phyloP scores from a whole-genome alignment of 2,888 invertebrate genomes.

The Acleris laterana region DNA sequence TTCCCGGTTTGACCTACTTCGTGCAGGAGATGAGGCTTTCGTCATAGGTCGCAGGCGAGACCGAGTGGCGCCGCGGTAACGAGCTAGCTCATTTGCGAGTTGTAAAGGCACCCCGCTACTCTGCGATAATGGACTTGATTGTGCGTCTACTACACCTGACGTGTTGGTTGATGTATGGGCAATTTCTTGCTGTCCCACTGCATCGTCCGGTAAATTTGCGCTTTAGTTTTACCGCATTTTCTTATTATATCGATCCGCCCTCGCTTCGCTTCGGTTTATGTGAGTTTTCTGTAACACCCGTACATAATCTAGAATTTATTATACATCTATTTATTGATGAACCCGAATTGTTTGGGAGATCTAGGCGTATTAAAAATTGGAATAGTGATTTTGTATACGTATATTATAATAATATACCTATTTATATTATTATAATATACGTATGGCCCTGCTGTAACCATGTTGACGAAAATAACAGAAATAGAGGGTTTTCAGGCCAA shows the following conservation, averaged over 20 bases:
- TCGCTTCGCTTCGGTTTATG: no score
- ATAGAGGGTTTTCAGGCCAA: no score
- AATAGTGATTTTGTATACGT: no score
- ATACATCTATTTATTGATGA: no score
- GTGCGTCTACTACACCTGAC: slow-evolving; percentile 22
- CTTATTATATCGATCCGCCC: background rate
- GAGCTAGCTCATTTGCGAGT: slow-evolving; percentile 38
- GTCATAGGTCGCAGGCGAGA: slow-evolving; percentile 50
- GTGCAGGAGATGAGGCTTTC: slow-evolving; percentile 39
- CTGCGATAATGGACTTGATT: slow-evolving; percentile 23
- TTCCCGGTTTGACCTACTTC: slow-evolving; percentile 30
- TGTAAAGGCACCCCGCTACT: slow-evolving; percentile 10
- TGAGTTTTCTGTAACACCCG: no score
- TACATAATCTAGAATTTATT: no score
- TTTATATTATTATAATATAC: no score
- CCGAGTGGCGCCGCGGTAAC: slow-evolving; percentile 61
- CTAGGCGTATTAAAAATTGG: background rate
- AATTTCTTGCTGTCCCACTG: background rate
- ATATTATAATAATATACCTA: no score
- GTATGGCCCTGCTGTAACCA: no score
- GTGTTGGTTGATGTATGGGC: slow-evolving; percentile 1
- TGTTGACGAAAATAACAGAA: no score
- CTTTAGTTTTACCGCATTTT: background rate
- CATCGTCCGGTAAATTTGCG: background rate
- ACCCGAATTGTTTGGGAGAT: no score